phyloP scores from a whole-genome alignment of 2,113 vertebrate species.

The Amblyopsis rosae region DNA sequence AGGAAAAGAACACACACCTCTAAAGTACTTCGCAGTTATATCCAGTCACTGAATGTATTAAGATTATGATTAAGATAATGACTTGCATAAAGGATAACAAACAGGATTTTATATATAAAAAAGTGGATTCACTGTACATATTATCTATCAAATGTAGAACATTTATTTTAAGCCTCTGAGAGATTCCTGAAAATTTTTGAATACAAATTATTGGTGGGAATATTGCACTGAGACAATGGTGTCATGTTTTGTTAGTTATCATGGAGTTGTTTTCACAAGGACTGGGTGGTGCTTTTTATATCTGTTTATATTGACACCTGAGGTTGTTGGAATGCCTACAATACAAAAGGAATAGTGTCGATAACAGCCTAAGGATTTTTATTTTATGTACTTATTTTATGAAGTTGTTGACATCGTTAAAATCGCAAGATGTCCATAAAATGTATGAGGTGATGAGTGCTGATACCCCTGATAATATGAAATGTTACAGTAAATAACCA shows the following conservation, averaged over 20 bases:
- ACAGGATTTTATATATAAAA: no score
- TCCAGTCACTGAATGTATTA: not conserved
- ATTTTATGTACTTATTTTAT: not conserved
- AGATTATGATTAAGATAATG: no score
- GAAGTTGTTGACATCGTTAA: not conserved
- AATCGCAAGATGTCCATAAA: no score
- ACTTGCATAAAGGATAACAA: no score
- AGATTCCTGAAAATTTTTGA: not conserved
- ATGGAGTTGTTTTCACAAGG: slow-evolving; percentile 1
- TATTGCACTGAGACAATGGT: slow-evolving; percentile 5
- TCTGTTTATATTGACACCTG: no score
- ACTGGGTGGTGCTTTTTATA: not conserved
- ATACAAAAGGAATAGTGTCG: no score
- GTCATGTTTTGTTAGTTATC: not conserved
- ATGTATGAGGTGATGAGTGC: no score
- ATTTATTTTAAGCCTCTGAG: not conserved
- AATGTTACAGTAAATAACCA: no score
- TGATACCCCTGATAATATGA: no score
- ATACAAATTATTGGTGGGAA: slow-evolving; percentile 8
- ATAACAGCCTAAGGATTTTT: not conserved
- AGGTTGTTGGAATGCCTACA: no score
- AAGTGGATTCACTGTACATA: no score
- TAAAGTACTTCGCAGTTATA: slow-evolving; percentile 12
- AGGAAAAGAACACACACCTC: slow-evolving; percentile 32
- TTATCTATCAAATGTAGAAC: no score